Evolutionary conservation across 2,113 vertebrate species (phyloP), one percentile per base, ranked within the genome.

Genomic region (Siniperca chuatsi): DNA sequence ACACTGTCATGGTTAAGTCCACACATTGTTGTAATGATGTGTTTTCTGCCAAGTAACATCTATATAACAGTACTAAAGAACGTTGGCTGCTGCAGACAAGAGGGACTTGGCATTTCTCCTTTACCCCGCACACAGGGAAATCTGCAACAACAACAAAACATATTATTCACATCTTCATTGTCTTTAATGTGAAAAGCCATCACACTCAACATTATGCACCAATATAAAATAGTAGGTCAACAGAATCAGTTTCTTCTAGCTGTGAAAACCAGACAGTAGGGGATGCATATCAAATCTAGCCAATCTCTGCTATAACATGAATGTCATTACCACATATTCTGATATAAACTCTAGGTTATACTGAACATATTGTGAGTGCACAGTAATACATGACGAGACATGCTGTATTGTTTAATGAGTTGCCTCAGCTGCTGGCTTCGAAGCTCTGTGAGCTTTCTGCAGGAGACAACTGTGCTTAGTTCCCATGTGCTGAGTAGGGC

Each of bases 331-430:
- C 55, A 52, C 3, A 0, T 54, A 0, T 54, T 68, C 3, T 40
- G 13, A n/a, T 66, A 55, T 73, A 29, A 84, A 66, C 60, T 68
- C 50, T 0, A 52, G 69, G 44, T 54, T 50, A 12, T n/a, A 50
- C 70, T 23, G 18, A 72, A 21, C 61, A 65, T 33, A 42, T 23
- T 64, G 60, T 60, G 75, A 60, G 57, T 37, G 11, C 71, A 23
- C 66, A 71, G 35, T n/a, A 62, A 62, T n/a, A 21, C 61, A 72
- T 4, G 4, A n/a, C 37, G 21, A 87, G 35, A 8, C 12, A 13
- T 65, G 29, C 55, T 85, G 69, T 48, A 16, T 64, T 78, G 57
- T 83, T 55, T 52, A 70, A 23, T 1, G 33, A 57, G 48, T 55
- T 1, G 4, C 15, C 48, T 55, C 66, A 60, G 60, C 25, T 29